Conservation (phyloP, 2,113 vertebrate species). For the Amblyornis subalaris region DNA sequence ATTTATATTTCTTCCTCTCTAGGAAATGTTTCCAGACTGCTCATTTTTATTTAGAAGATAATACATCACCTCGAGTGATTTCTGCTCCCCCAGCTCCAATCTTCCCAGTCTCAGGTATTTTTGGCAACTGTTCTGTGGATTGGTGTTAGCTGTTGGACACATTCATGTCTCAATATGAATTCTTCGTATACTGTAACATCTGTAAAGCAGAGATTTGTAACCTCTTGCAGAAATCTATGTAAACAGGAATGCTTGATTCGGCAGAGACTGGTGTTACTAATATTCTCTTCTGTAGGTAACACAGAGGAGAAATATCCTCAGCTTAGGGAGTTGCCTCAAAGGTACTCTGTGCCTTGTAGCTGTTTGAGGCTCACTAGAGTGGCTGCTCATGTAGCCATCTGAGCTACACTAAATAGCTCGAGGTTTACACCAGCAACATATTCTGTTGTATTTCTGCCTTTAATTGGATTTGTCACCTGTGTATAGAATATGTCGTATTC, state of each 20-base stretch:
- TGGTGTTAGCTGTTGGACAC: neutral
- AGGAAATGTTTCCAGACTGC: constrained; percentile 98
- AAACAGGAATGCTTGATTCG: neutral
- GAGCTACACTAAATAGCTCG: neutral
- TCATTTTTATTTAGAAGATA: constrained; percentile 95
- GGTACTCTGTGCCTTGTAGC: neutral
- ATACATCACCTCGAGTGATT: constrained; percentile 86
- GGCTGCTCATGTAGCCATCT: neutral
- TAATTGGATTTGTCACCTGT: neutral
- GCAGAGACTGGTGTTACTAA: neutral
- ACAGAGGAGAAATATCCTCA: neutral
- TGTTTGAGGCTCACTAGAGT: neutral
- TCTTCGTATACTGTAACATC: neutral
- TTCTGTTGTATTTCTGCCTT: neutral
- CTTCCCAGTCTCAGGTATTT: constrained; percentile 87
- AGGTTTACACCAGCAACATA: neutral
- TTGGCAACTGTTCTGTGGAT: neutral
- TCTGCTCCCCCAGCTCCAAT: constrained; percentile 79
- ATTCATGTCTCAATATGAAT: neutral
- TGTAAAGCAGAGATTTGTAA: neutral
- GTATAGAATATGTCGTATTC: neutral
- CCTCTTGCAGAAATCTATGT: neutral
- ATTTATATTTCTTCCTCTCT: constrained; percentile 35
- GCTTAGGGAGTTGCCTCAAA: neutral
- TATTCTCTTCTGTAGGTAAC: neutral